phyloP scores from a whole-genome alignment of 2,797 vertebrate genomes.

The Tauraco hartlaubi region DNA sequence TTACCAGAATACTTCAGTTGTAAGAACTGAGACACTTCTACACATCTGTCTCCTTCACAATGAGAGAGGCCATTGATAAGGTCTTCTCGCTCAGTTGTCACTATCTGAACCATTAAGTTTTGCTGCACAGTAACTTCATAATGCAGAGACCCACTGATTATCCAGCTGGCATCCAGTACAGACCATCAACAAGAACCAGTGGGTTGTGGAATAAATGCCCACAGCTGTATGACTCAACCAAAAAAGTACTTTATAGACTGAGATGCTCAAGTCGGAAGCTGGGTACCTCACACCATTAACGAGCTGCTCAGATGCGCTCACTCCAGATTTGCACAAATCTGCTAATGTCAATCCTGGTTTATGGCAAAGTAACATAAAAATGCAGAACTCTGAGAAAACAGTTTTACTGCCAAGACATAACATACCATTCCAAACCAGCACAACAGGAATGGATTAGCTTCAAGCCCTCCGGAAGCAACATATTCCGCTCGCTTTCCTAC shows the following conservation, averaged over 20 bases:
- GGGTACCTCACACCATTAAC: neutral
- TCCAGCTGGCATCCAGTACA: neutral
- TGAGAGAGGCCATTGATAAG: neutral
- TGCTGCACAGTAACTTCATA: neutral
- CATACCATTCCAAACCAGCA: neutral
- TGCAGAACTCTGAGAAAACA: neutral
- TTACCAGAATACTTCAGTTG: neutral
- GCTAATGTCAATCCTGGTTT: rapidly evolving
- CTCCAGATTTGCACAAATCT: neutral
- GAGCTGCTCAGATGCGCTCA: neutral
- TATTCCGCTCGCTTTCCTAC: neutral
- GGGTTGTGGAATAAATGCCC: neutral
- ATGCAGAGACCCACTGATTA: neutral
- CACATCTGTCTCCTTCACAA: neutral
- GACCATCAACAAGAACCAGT: neutral
- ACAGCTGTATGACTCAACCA: neutral
- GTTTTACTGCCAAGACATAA: neutral
- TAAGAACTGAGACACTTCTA: neutral
- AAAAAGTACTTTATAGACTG: neutral
- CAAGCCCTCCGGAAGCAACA: neutral
- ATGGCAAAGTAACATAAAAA: rapidly evolving
- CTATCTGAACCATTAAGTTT: neutral
- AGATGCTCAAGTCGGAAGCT: neutral
- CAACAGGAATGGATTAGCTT: rapidly evolving
- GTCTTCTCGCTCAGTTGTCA: neutral